Conservation (phyloP, 2,797 vertebrate genomes). For the Amphiprion clarkii region DNA sequence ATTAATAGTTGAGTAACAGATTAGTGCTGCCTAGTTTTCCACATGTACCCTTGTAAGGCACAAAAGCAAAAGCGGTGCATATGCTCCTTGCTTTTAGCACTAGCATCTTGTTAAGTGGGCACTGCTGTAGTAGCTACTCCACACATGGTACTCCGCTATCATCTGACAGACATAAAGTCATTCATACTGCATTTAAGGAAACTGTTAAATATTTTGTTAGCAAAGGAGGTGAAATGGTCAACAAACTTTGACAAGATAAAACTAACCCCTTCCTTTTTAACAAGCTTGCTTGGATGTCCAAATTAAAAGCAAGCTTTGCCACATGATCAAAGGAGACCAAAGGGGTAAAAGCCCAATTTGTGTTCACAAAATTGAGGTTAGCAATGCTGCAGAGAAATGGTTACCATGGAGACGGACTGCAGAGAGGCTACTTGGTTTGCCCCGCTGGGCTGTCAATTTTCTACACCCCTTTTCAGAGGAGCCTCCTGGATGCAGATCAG, state of each 20-base stretch:
- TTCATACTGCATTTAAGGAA: slow-evolving; percentile 43
- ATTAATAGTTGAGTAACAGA: slow-evolving; percentile 41
- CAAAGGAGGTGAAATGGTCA: slow-evolving; percentile 27
- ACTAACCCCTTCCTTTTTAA: not conserved
- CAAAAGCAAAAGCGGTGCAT: slow-evolving; percentile 52
- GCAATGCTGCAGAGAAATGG: slow-evolving; percentile 25
- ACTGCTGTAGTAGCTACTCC: slow-evolving; percentile 31
- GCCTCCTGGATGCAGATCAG: slow-evolving; percentile 53
- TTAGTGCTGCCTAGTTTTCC: slow-evolving; percentile 32
- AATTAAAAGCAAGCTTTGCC: not conserved
- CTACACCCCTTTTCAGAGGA: slow-evolving; percentile 13
- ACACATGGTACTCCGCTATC: not conserved
- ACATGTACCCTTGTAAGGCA: slow-evolving; percentile 69
- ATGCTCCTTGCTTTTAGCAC: slow-evolving; percentile 38
- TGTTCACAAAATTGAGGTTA: slow-evolving; percentile 16
- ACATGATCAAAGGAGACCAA: not conserved
- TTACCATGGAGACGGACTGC: slow-evolving; percentile 50
- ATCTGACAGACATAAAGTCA: slow-evolving; percentile 9
- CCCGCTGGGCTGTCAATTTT: not conserved
- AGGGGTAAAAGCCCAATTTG: not conserved
- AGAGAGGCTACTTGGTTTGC: slow-evolving; percentile 25
- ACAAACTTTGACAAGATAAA: slow-evolving; percentile 5
- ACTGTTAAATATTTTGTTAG: not conserved
- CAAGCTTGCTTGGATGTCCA: not conserved
- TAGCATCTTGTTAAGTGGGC: slow-evolving; percentile 24